Evolutionary conservation across 2,888 invertebrate species (phyloP).

Genomic region (Andrena haemorrhoa): DNA sequence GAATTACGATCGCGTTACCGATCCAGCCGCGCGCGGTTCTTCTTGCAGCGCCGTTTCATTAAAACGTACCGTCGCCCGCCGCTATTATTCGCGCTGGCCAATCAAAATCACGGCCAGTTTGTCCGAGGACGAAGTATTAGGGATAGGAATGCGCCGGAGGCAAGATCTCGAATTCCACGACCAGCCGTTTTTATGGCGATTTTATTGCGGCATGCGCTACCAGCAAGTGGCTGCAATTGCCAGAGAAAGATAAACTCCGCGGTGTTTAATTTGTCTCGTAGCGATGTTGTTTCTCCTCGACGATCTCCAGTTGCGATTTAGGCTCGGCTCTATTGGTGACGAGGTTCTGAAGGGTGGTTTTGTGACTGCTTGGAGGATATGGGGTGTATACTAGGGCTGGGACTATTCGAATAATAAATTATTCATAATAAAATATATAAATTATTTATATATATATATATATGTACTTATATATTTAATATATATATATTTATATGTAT

Average conservation of each 20-base stretch:
- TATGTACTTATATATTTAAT: too few species aligned
- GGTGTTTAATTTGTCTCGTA: slow-evolving; percentile 20
- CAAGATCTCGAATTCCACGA: slow-evolving; percentile 47
- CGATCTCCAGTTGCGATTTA: not conserved
- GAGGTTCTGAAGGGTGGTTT: too few species aligned
- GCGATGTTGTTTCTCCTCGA: slow-evolving; percentile 11
- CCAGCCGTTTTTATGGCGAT: slow-evolving; percentile 40
- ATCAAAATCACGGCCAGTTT: slow-evolving; percentile 44
- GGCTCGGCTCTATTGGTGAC: not conserved
- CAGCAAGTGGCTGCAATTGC: slow-evolving; percentile 20
- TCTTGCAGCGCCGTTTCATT: slow-evolving; percentile 48
- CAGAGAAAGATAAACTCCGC: slow-evolving; percentile 9
- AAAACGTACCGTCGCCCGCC: slow-evolving; percentile 27
- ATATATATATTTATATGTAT: too few species aligned
- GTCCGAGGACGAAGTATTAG: slow-evolving; percentile 28
- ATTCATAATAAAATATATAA: too few species aligned
- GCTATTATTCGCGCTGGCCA: slow-evolving; percentile 34
- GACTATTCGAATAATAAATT: too few species aligned
- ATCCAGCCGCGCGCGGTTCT: slow-evolving; percentile 31
- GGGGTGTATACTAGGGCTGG: too few species aligned
- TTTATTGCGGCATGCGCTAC: slow-evolving; percentile 45
- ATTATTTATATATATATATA: too few species aligned
- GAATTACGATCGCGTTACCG: slow-evolving; percentile 77
- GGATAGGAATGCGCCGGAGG: slow-evolving; percentile 36
- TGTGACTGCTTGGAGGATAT: too few species aligned